phyloP scores from a whole-genome alignment of 2,113 vertebrate genomes.

The Passer montanus region DNA sequence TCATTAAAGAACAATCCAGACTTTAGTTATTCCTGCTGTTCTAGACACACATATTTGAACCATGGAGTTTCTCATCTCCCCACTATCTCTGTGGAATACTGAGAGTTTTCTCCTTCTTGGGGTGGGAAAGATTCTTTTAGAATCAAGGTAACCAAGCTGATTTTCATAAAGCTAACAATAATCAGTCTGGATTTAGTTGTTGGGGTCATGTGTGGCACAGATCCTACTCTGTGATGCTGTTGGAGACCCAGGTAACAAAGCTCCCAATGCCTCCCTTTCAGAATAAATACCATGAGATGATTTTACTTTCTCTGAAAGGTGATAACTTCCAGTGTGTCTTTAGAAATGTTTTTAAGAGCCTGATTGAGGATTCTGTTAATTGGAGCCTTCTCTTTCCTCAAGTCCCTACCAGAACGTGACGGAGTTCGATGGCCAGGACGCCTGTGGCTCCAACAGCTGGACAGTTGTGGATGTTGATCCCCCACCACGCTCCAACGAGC shows the following conservation, averaged over 20 bases:
- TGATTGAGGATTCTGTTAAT: neutral
- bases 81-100: neutral
- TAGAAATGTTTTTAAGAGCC: neutral
- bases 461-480: slow-evolving; percentile 93
- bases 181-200: neutral
- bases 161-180: neutral
- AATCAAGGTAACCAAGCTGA: neutral
- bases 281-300: neutral
- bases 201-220: neutral
- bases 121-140: neutral
- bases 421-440: slow-evolving; percentile 95
- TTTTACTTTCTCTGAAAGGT: neutral
- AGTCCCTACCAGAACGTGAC: slow-evolving; percentile 95
- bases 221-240: neutral
- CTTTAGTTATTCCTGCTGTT: neutral
- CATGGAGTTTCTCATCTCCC: neutral
- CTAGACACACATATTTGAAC: accelerated
- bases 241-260: neutral
- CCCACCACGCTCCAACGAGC: slow-evolving; percentile 76
- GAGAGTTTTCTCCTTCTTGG: neutral
- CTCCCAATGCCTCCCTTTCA: neutral
- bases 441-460: slow-evolving; percentile 97
- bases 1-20: neutral
- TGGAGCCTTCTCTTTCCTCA: neutral
- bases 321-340: neutral